Evolutionary conservation across 2,113 vertebrate genomes (phyloP).

Genomic region (Thalassoma bifasciatum): DNA sequence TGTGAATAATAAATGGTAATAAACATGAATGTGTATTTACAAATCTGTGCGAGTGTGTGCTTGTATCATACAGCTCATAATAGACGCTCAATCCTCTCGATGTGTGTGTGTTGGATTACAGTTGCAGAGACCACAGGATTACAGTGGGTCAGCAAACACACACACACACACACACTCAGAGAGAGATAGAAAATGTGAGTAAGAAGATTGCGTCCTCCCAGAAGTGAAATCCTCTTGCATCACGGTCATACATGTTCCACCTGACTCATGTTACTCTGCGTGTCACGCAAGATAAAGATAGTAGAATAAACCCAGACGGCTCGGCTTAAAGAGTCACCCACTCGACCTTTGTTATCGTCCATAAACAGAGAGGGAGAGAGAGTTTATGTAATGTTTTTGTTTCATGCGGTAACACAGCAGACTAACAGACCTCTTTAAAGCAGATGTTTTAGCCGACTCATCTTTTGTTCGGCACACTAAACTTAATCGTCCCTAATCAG

Average conservation of each 20-base stretch:
- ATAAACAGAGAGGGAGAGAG: neutral
- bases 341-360: neutral
- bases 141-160: slow-evolving; percentile 48
- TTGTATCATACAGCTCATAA: slow-evolving; percentile 13
- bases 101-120: slow-evolving; percentile 51
- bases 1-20: slow-evolving; percentile 80
- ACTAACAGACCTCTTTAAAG: neutral
- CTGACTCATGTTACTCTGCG: slow-evolving; percentile 30
- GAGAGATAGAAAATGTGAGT: slow-evolving; percentile 45
- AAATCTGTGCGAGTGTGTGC: slow-evolving; percentile 38
- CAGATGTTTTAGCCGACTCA: neutral
- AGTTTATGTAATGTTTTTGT: neutral
- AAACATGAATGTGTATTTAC: slow-evolving; percentile 86
- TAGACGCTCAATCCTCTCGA: slow-evolving; percentile 11
- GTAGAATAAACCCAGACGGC: neutral
- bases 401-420: neutral
- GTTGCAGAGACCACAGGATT: slow-evolving; percentile 57
- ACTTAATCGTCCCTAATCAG: too few species aligned
- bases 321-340: neutral
- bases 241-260: slow-evolving; percentile 49
- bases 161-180: slow-evolving; percentile 40
- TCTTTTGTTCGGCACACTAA: too few species aligned
- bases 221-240: slow-evolving; percentile 72
- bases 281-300: slow-evolving; percentile 37
- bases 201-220: slow-evolving; percentile 65